Base-by-base conservation (phyloP, 2,113 vertebrate genomes). In the Vimba vimba region DNA sequence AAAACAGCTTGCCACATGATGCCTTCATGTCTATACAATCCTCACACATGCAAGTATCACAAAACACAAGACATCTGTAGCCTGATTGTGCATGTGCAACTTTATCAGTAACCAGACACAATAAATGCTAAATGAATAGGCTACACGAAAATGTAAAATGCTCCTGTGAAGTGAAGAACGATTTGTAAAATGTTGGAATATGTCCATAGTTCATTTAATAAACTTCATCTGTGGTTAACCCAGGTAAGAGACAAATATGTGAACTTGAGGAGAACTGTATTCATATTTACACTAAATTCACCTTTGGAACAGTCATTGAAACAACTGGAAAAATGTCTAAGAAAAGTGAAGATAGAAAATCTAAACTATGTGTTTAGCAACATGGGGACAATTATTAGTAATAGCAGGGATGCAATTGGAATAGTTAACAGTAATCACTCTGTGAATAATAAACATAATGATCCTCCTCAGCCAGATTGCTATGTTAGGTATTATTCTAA, bases 401-500 rank as follows among this genome's bases (percentile, higher is more conserved):
- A 50, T 36, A 13, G 45, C 62, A 23, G 45, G 55, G 55, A n/a
- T 64, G 45, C 52, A 68, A 52, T 3, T 30, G 43, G 25, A 66
- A 52, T 52, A 6, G 6, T 82, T 82, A 50, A 82, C 17, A 47
- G 39, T 8, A 30, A 10, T 52, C 17, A 55, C 11, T 52, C 27
- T 36, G 69, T 3, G 6, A 68, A 82, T 47, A 19, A 25, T 68
- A 64, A 25, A 80, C 59, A 27, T 82, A 47, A 52, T 69, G 25
- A 36, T 69, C 17, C 4, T 36, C 9, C 43, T 9, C 43, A 43
- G 8, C 43, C 43, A 43, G 43, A 23, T 52, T 23, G 25, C 43
- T 82, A 21, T 69, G 59, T 64, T 84, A 76, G 78, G 86, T 88
- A 90, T 83, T 82, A 80, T 39, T 57, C 30, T 68, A 84, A 79